phyloP scores from a whole-genome alignment of 2,888 invertebrate species.

The Agonum fuliginosum region DNA sequence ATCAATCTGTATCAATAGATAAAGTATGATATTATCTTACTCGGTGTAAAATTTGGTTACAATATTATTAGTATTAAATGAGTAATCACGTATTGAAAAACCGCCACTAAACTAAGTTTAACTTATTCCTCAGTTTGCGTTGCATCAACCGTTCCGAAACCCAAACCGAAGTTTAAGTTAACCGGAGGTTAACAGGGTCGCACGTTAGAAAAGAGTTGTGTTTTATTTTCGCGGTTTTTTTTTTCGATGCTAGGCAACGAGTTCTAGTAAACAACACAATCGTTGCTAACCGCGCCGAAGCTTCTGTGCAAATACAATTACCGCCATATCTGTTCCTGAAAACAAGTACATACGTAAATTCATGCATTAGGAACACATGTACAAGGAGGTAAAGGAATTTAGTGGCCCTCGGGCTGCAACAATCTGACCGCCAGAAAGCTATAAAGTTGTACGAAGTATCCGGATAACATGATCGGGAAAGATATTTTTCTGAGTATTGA shows the following conservation, averaged over 20 bases:
- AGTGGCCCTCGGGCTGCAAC: slow-evolving; percentile 15
- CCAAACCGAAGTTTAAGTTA: slow-evolving; percentile 50
- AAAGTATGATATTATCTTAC: not conserved
- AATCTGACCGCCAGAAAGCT: slow-evolving; percentile 44
- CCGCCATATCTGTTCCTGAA: slow-evolving; percentile 49
- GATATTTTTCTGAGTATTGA: no score
- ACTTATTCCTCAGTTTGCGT: not conserved
- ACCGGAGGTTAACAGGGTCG: slow-evolving; percentile 37
- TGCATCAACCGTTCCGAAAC: not conserved
- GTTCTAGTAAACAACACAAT: not conserved
- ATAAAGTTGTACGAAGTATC: not conserved
- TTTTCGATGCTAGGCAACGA: slow-evolving; percentile 6
- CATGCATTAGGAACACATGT: slow-evolving; percentile 27
- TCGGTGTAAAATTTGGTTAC: no score
- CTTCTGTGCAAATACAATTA: slow-evolving; percentile 52
- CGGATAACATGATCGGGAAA: slow-evolving; percentile 3
- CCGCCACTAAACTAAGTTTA: slow-evolving; percentile 5
- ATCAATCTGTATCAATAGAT: not conserved
- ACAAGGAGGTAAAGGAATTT: not conserved
- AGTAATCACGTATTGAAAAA: not conserved
- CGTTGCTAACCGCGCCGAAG: slow-evolving; percentile 9
- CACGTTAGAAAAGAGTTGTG: not conserved
- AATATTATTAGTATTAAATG: no score
- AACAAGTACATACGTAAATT: slow-evolving; percentile 57
- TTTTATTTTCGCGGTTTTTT: not conserved